Evolutionary conservation across 2,113 vertebrate species (phyloP).

Genomic region (Amblyornis subalaris): DNA sequence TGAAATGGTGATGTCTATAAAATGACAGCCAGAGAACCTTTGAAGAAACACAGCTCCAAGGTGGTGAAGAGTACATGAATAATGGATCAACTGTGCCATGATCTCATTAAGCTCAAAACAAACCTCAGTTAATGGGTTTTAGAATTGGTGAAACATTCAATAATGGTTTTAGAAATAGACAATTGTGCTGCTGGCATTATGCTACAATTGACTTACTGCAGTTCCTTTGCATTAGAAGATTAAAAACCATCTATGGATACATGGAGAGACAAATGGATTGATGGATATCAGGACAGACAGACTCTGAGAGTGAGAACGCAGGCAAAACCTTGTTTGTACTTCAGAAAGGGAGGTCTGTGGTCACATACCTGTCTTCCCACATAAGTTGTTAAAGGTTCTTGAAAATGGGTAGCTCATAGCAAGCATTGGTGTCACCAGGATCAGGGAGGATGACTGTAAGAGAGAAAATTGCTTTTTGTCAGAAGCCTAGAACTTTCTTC

Average conservation of each 20-base stretch:
- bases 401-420: constrained; percentile 76
- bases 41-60: background rate
- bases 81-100: background rate
- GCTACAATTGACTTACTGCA: background rate
- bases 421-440: constrained; percentile 70
- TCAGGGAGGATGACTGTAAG: constrained; percentile 69
- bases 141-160: background rate
- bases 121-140: background rate
- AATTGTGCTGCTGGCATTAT: background rate
- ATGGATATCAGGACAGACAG: background rate
- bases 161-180: background rate
- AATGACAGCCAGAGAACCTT: background rate
- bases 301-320: background rate
- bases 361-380: constrained; percentile 76
- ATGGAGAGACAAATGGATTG: background rate
- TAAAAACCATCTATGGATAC: background rate
- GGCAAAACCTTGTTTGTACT: background rate
- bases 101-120: background rate
- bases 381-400: constrained; percentile 74
- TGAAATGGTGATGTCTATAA: background rate
- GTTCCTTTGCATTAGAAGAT: background rate
- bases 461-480: background rate
- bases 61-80: background rate
- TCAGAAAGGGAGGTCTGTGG: background rate
- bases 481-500: background rate